Base-by-base conservation (phyloP, 2,113 vertebrate species). In the Canis aureus region DNA sequence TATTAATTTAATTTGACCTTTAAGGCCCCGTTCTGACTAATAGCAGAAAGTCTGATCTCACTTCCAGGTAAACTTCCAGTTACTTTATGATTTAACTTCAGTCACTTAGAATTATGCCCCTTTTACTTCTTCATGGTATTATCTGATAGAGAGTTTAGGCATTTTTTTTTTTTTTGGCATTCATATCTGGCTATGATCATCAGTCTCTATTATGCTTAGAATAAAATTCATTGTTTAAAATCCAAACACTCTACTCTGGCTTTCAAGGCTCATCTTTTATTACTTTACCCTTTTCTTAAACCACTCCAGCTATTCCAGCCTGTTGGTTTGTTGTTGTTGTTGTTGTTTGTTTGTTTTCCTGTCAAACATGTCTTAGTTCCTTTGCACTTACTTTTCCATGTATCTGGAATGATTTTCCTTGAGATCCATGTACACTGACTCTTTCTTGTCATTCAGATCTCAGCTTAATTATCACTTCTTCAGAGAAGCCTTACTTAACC, bases 191-290 rank as follows among this genome's bases (percentile, higher is more conserved):
- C 19, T 64, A 12, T 74, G 71, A 79, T 84, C 74, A 38, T 97
- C 69, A 78, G 17, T 89, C n/a, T 71, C 60, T 92, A 20, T 85
- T 93, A 86, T 74, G n/a, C 57, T 96, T 95, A 53, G 64, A 91
- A 83, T 91, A 87, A 78, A 94, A 83, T 78, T 78, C 16, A 69
- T 69, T 97, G 76, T 27, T 97, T 83, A 91, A 91, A 69, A 82
- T 96, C 55, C 59, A 78, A 87, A 94, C 76, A 62, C 35, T 20
- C 27, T 85, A 55, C 20, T 95, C 38, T 76, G 76, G 59, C 66
- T 93, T 93, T 84, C 49, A 87, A 93, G 74, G 23, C 59, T 55
- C 59, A 53, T 91, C 9, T 96, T 94, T 16, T 82, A 20, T 79
- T 85, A 59, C 49, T 76, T 86, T 90, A 85, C 38, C 32, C 38